Percentiles rank a stretch among this genome's conserved stretches.
Conservation (phyloP, 2,888 invertebrate species). For the Octodonta nipae region DNA sequence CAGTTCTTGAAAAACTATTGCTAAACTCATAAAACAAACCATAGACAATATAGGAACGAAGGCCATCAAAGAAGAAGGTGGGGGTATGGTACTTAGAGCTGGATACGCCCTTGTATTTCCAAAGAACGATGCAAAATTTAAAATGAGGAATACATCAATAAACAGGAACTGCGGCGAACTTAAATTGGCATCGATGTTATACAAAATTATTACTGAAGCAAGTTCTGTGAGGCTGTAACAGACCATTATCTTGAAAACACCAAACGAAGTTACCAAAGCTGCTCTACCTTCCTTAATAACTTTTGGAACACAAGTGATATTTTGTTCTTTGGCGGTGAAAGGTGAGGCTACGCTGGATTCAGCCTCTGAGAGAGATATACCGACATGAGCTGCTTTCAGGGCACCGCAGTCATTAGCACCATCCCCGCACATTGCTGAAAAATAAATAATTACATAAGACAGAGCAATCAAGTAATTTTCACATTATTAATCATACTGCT, state of each 20-base stretch:
- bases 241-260: conserved; percentile 96
- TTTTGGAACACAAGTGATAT: conserved; percentile 71
- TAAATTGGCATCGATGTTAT: conserved; percentile 50
- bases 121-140: conserved; percentile 50
- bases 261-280: conserved; percentile 90
- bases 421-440: conserved; percentile 85
- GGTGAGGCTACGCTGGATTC: conserved; percentile 90
- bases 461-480: too few relatives aligned
- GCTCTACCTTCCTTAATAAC: conserved; percentile 80
- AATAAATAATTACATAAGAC: too few relatives aligned
- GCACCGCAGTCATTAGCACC: conserved; percentile 96
- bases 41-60: conserved; percentile 42
- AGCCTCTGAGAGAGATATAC: conserved; percentile 79
- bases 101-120: conserved; percentile 46
- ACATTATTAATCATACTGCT: too few relatives aligned
- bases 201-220: conserved; percentile 76
- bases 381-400: conserved; percentile 80
- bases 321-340: conserved; percentile 74
- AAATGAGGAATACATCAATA: conserved; percentile 49
- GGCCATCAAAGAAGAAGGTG: conserved; percentile 41
- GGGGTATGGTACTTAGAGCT: conserved; percentile 38
- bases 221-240: conserved; percentile 88
- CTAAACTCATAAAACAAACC: conserved; percentile 38
- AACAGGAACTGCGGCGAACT: conserved; percentile 52
- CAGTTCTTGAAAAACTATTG: conserved; percentile 37